These are phyloP conservation scores for Arctopsyche grandis DNA, from an alignment of 1,140 invertebrate species.

Conservation along the genomic window DNA sequence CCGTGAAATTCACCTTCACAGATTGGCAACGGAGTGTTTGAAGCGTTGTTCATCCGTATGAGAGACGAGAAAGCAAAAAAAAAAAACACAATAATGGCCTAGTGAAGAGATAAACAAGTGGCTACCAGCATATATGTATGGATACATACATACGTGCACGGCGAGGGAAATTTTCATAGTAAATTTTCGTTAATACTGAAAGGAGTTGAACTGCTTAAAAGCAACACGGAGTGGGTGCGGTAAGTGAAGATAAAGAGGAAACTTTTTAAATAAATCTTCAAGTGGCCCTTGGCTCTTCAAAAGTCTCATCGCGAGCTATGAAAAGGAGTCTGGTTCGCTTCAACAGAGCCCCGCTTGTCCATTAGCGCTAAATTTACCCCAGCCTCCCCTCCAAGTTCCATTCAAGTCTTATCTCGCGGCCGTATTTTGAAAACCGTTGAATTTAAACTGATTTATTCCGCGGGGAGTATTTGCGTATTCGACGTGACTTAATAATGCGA, in stretches of 20 bases:
- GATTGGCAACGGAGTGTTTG: neutral
- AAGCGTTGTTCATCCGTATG: too few relatives aligned
- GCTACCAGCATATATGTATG: too few relatives aligned
- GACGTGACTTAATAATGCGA: too few relatives aligned
- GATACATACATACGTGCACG: neutral
- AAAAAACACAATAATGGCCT: too few relatives aligned
- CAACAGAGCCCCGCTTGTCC: constrained; percentile 30
- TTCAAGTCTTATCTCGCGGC: neutral
- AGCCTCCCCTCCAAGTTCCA: neutral
- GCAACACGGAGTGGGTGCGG: constrained; percentile 4
- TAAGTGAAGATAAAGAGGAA: constrained; percentile 50
- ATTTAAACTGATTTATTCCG: constrained; percentile 7
- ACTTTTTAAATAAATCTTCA: constrained; percentile 53
- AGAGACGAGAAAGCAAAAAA: too few relatives aligned
- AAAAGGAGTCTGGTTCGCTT: constrained; percentile 38
- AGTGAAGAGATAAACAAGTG: too few relatives aligned
- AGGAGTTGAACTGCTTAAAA: neutral
- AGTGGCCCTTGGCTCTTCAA: constrained; percentile 48
- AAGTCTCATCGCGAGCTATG: constrained; percentile 34
- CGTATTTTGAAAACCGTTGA: constrained; percentile 3
- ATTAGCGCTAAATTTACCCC: constrained; percentile 40
- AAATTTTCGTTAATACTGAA: constrained; percentile 28
- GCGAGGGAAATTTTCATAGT: neutral
- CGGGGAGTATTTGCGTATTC: neutral
- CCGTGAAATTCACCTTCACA: neutral